Conservation (phyloP, 2,888 invertebrate species). For the Aporophyla lueneburgensis region DNA sequence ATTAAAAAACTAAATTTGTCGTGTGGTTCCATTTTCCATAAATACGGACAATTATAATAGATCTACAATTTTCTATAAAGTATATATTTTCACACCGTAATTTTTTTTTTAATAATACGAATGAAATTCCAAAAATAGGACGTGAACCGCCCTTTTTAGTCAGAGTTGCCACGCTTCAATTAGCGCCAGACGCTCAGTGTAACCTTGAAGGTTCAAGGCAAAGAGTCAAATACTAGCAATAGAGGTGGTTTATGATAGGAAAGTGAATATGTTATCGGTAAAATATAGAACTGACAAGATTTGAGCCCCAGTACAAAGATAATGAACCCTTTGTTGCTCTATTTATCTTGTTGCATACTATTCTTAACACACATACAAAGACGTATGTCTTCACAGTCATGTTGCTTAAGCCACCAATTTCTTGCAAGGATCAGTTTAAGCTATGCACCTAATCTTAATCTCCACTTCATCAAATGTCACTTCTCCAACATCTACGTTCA, state of each 20-base stretch:
- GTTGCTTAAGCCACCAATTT: slow-evolving; percentile 3
- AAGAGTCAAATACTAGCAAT: background rate
- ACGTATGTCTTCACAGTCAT: background rate
- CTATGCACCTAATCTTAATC: background rate
- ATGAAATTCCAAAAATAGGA: too few species aligned
- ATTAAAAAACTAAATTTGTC: too few species aligned
- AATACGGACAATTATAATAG: too few species aligned
- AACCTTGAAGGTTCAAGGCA: background rate
- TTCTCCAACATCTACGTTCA: background rate
- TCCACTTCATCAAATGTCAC: slow-evolving; percentile 18
- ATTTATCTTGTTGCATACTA: background rate
- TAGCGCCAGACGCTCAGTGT: too few species aligned
- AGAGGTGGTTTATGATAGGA: background rate
- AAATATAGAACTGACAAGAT: background rate
- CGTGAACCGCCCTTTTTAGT: too few species aligned
- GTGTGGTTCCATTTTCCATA: too few species aligned
- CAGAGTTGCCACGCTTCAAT: too few species aligned
- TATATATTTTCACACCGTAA: too few species aligned
- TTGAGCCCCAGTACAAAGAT: background rate
- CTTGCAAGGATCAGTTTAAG: background rate
- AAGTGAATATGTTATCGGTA: background rate
- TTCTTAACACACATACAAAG: background rate
- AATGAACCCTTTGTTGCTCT: background rate
- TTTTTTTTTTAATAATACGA: too few species aligned
- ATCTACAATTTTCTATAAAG: too few species aligned